phyloP scores from a whole-genome alignment of 2,113 vertebrate species.

The Lichenostomus cassidix region DNA sequence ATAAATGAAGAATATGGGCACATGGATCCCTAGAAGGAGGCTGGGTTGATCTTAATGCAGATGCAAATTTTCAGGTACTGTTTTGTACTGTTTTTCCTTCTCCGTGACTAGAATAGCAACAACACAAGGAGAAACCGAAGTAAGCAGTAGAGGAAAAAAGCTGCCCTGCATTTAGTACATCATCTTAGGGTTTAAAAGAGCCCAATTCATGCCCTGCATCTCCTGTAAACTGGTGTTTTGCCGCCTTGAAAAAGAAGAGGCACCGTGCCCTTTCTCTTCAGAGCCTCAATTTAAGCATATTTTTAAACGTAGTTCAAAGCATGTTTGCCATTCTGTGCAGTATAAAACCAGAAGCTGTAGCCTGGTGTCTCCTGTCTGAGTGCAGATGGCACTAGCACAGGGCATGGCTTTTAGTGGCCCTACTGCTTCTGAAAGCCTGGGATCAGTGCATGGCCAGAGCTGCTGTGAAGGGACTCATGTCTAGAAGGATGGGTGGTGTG shows the following conservation, averaged over 20 bases:
- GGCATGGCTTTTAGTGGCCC: neutral
- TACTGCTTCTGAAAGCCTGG: neutral
- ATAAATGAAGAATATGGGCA: constrained; percentile 3
- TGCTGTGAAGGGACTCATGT: neutral
- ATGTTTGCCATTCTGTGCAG: neutral
- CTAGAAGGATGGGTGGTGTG: neutral
- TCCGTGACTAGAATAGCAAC: neutral
- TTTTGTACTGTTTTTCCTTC: constrained; percentile 1
- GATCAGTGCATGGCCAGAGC: neutral
- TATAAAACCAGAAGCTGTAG: neutral
- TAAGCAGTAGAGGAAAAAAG: neutral
- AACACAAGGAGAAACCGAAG: neutral
- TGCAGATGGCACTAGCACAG: neutral
- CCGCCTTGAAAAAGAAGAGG: neutral
- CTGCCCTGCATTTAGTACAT: rapidly evolving
- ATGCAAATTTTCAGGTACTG: neutral
- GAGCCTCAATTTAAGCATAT: neutral
- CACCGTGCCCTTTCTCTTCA: neutral
- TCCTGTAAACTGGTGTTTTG: neutral
- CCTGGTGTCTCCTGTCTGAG: neutral
- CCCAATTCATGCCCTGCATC: neutral
- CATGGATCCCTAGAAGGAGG: neutral
- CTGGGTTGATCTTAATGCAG: neutral
- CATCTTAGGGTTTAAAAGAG: neutral
- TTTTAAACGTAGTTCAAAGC: neutral